Evolutionary conservation across 2,797 vertebrate genomes (phyloP).

Genomic region (Argentina silus): DNA sequence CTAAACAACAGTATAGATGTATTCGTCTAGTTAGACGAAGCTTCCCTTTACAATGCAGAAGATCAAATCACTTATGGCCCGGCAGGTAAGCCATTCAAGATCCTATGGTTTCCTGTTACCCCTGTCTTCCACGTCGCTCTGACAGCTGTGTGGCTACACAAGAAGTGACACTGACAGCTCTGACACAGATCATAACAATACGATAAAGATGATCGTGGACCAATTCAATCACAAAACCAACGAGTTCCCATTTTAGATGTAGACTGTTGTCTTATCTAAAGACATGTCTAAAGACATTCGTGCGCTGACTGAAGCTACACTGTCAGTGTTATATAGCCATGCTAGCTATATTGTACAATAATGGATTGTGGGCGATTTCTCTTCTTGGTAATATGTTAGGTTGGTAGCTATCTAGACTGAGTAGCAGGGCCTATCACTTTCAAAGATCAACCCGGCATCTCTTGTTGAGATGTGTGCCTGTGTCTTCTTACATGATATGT

Average conservation of each 20-base stretch:
- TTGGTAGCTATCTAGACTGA: no score
- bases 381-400: constrained; percentile 25
- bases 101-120: background rate
- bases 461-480: background rate
- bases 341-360: constrained; percentile 2
- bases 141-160: constrained; percentile 54
- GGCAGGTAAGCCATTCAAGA: constrained; percentile 83
- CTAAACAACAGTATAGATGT: constrained; percentile 24
- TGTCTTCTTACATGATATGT: background rate
- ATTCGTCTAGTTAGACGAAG: background rate
- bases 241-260: background rate
- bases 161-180: constrained; percentile 35
- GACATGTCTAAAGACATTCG: constrained; percentile 1
- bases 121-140: background rate
- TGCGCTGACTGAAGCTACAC: background rate
- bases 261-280: background rate
- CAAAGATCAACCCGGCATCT: background rate
- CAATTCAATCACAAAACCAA: background rate
- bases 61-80: constrained; percentile 96
- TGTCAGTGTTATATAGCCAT: background rate
- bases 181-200: background rate
- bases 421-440: constrained; percentile 2
- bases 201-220: background rate
- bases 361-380: constrained; percentile 48
- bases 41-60: constrained; percentile 86